phyloP scores from a whole-genome alignment of 2,888 invertebrate species.

The Cryptus viduatorius region DNA sequence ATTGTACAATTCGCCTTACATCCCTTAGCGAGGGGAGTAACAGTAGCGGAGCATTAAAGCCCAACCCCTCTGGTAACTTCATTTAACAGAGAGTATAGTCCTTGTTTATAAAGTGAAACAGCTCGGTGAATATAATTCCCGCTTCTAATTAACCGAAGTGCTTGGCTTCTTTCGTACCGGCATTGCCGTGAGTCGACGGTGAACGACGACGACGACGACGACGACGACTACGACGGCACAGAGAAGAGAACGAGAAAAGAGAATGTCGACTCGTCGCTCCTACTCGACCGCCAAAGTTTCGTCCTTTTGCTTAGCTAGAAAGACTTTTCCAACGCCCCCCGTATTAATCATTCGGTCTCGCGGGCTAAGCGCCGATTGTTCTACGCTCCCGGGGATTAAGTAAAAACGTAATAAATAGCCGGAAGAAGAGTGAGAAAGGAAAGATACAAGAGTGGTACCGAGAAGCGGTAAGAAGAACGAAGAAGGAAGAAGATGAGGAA shows the following conservation, averaged over 20 bases:
- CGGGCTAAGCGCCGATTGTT: constrained; percentile 79
- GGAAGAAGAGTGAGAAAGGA: constrained; percentile 71
- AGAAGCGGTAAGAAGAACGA: constrained; percentile 39
- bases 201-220: constrained; percentile 77
- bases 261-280: constrained; percentile 72
- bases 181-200: constrained; percentile 38
- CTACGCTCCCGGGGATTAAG: constrained; percentile 77
- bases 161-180: constrained; percentile 81
- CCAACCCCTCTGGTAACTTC: constrained; percentile 75
- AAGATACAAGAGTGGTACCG: constrained; percentile 56
- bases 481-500: constrained; percentile 40
- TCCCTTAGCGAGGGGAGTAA: neutral
- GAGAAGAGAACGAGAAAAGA: constrained; percentile 77
- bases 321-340: constrained; percentile 43
- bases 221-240: constrained; percentile 79
- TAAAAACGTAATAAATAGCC: constrained; percentile 84
- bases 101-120: constrained; percentile 84
- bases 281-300: constrained; percentile 62
- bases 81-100: constrained; percentile 78
- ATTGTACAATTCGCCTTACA: neutral
- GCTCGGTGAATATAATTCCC: constrained; percentile 82
- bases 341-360: constrained; percentile 65
- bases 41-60: constrained; percentile 71
- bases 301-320: constrained; percentile 29
- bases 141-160: constrained; percentile 83